Percentiles rank a stretch among this genome's conserved stretches.
These are phyloP conservation scores for Nephrotoma appendiculata DNA, from an alignment of 2,888 invertebrate genomes.

Conservation along the genomic window DNA sequence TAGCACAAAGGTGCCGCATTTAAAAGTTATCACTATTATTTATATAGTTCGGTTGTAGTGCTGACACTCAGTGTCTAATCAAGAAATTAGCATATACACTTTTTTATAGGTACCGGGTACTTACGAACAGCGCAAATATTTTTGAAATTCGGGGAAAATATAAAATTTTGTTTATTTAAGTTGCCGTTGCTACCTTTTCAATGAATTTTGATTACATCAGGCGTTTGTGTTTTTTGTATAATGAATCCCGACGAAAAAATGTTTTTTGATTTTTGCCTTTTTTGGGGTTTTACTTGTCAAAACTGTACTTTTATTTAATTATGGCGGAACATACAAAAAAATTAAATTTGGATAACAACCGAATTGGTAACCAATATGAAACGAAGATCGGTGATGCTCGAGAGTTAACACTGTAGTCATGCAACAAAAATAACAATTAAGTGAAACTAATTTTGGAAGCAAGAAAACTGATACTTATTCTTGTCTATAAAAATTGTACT, in stretches of 20 bases:
- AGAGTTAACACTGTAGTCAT: too few species aligned
- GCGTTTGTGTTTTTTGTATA: neutral
- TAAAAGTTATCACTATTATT: neutral
- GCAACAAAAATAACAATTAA: too few species aligned
- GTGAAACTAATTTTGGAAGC: too few species aligned
- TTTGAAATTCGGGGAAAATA: neutral
- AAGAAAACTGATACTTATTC: too few species aligned
- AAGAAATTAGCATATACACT: neutral
- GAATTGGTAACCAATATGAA: too few species aligned
- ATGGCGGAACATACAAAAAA: neutral
- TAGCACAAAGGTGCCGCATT: neutral
- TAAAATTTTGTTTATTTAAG: neutral
- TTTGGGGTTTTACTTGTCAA: neutral
- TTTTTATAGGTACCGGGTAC: neutral
- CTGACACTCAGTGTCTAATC: neutral
- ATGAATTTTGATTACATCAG: neutral
- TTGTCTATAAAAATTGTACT: fast-evolving
- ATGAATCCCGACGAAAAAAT: neutral
- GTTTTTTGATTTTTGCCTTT: neutral
- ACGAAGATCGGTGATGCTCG: too few species aligned
- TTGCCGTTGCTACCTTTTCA: neutral
- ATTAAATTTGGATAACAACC: neutral
- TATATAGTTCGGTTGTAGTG: neutral
- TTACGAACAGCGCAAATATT: neutral
- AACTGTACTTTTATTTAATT: neutral